Conservation (phyloP, 2,113 vertebrate species). For the Festucalex cinctus region DNA sequence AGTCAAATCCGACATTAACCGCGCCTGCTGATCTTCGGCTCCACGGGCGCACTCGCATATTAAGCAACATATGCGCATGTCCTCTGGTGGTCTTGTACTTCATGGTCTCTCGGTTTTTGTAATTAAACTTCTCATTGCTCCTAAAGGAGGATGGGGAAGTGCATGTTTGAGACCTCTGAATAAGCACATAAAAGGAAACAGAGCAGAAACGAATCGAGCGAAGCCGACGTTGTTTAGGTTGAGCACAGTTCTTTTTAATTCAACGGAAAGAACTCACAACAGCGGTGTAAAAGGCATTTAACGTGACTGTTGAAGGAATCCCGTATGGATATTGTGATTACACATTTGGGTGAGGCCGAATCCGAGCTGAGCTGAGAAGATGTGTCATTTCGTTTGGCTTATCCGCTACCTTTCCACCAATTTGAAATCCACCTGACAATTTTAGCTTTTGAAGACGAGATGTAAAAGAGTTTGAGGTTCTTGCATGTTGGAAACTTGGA, state of each 20-base stretch:
- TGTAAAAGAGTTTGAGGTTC: no score
- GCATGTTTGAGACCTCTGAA: constrained; percentile 22
- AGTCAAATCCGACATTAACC: constrained; percentile 39
- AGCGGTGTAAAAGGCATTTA: background rate
- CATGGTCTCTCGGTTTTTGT: constrained; percentile 34
- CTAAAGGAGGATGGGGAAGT: constrained; percentile 21
- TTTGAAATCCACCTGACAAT: no score
- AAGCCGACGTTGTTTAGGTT: background rate
- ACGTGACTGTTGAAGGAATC: background rate
- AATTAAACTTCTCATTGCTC: constrained; percentile 51
- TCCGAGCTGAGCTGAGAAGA: background rate
- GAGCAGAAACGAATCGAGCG: constrained; percentile 13
- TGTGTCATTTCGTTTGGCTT: no score
- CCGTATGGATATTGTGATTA: background rate
- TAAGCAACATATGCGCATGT: constrained; percentile 25
- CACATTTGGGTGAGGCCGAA: no score
- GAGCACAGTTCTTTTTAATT: background rate
- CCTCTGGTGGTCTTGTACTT: constrained; percentile 34
- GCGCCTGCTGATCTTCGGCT: constrained; percentile 9
- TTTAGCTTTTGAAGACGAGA: no score
- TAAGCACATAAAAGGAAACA: constrained; percentile 18
- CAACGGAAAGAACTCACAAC: background rate
- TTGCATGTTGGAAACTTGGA: no score
- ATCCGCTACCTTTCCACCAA: no score
- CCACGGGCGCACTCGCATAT: background rate